Conservation (phyloP, 2,113 vertebrate species). For the Illadopsis cleaveri region DNA sequence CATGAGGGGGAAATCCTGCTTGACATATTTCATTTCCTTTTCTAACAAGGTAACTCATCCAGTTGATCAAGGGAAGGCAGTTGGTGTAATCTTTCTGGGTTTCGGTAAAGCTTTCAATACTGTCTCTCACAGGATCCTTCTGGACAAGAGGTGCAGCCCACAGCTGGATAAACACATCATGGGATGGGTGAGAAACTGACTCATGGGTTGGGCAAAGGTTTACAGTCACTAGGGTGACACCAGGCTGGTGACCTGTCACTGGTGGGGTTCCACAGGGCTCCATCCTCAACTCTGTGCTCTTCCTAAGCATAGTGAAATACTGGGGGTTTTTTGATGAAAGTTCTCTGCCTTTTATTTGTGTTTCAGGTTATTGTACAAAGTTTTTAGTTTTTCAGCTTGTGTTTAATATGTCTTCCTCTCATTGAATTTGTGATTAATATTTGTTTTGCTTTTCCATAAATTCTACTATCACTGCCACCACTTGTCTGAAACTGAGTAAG, state of each 20-base stretch:
- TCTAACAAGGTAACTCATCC: not conserved
- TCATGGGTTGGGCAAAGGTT: not conserved
- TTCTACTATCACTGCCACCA: not conserved
- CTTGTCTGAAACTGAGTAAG: not conserved
- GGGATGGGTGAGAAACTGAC: not conserved
- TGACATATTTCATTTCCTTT: not conserved
- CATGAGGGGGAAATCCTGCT: not conserved
- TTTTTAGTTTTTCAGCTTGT: not conserved
- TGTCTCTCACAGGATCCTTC: not conserved
- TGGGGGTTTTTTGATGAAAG: not conserved
- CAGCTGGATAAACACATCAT: not conserved
- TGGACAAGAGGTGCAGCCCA: not conserved
- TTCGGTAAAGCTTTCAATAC: not conserved
- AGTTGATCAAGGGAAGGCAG: not conserved
- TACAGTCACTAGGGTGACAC: no score
- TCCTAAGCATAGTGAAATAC: not conserved
- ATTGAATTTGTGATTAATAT: not conserved
- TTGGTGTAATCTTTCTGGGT: not conserved
- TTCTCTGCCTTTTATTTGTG: not conserved
- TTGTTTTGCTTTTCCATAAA: not conserved
- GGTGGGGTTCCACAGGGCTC: not conserved
- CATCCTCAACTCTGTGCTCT: not conserved
- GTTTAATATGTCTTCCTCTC: not conserved
- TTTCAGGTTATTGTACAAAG: not conserved
- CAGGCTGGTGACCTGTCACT: not conserved